These are phyloP conservation scores for Tympanuchus pallidicinctus DNA, from an alignment of 2,113 vertebrate genomes.

Conservation along the genomic window DNA sequence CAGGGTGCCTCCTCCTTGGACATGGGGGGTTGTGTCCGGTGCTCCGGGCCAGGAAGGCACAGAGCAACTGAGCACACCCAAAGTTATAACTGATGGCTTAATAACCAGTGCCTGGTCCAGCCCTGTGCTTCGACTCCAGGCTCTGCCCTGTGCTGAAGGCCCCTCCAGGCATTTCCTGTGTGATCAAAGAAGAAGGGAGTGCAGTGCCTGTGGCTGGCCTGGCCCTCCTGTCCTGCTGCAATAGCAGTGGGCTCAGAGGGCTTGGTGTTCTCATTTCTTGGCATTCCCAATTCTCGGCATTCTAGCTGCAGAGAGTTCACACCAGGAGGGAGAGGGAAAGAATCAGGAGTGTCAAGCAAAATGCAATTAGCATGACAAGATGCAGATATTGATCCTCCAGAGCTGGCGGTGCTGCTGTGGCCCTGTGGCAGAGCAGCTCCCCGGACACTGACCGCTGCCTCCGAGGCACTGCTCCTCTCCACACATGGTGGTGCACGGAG, in stretches of 20 bases:
- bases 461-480: not conserved
- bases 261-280: conserved; percentile 68
- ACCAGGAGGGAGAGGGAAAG: conserved; percentile 70
- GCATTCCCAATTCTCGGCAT: conserved; percentile 65
- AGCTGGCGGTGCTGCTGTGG: conserved; percentile 79
- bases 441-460: conserved; percentile 67
- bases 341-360: conserved; percentile 84
- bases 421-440: conserved; percentile 54
- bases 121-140: not conserved
- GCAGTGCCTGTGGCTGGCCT: too few species aligned
- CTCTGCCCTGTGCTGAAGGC: not conserved
- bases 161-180: not conserved
- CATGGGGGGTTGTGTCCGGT: not conserved
- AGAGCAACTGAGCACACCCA: not conserved
- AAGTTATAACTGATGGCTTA: not conserved
- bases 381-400: conserved; percentile 81
- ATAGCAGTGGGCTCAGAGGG: conserved; percentile 65
- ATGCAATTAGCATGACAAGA: conserved; percentile 89
- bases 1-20: not conserved
- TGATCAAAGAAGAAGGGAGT: not conserved
- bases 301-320: conserved; percentile 74
- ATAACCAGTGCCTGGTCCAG: not conserved
- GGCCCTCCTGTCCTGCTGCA: too few species aligned
- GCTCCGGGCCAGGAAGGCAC: not conserved
- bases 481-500: accelerated